Percentiles rank a stretch among this genome's conserved stretches.
phyloP scores from a whole-genome alignment of 2,113 vertebrate species.

The Aleadryas rufinucha region DNA sequence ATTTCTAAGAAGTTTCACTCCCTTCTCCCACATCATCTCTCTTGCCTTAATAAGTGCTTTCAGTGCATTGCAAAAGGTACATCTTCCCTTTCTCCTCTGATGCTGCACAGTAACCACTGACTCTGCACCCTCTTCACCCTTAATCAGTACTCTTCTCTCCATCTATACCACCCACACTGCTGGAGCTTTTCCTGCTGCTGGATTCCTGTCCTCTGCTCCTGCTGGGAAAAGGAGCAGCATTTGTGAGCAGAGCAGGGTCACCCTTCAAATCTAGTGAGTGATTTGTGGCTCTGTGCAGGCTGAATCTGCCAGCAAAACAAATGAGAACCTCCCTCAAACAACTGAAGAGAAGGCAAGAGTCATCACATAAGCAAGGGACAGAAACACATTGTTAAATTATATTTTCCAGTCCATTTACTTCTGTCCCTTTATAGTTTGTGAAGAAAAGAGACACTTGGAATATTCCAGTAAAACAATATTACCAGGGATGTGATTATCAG shows the following conservation, averaged over 20 bases:
- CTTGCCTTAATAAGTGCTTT: neutral
- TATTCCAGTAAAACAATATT: conserved; percentile 11
- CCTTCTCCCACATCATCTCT: neutral
- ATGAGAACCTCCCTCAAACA: neutral
- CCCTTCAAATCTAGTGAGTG: neutral
- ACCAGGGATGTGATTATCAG: neutral
- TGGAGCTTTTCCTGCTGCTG: neutral
- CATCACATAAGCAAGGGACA: neutral
- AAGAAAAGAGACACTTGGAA: neutral
- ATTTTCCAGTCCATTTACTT: neutral
- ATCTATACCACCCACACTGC: neutral
- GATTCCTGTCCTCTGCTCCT: neutral
- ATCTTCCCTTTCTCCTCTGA: neutral
- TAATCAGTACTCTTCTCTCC: neutral
- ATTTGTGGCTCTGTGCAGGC: neutral
- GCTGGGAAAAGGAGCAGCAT: neutral
- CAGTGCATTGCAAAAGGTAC: neutral
- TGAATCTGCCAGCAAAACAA: neutral
- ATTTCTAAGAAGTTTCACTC: neutral
- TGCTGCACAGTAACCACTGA: neutral
- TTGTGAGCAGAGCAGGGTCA: neutral
- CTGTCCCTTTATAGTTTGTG: neutral
- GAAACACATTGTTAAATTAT: neutral
- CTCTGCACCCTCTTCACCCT: neutral
- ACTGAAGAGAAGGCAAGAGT: neutral